phyloP scores from a whole-genome alignment of 1,140 invertebrate genomes.

The Tachypleus tridentatus region DNA sequence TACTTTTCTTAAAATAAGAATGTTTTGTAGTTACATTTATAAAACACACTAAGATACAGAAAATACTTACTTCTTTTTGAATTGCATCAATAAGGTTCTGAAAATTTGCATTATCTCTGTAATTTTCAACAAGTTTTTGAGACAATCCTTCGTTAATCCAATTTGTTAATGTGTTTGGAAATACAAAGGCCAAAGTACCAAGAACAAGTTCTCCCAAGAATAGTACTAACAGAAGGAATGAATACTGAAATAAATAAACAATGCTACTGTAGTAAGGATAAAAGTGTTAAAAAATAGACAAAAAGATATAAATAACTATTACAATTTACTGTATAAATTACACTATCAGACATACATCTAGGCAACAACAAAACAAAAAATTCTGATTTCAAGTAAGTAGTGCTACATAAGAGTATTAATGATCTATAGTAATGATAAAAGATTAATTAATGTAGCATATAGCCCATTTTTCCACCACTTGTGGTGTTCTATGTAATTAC shows the following conservation, averaged over 20 bases:
- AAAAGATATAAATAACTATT: too few species aligned
- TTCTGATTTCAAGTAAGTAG: too few species aligned
- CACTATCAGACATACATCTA: too few species aligned
- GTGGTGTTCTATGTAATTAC: too few species aligned
- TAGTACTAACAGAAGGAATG: constrained; percentile 70
- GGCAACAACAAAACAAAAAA: too few species aligned
- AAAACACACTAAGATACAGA: neutral
- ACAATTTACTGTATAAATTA: too few species aligned
- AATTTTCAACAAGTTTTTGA: constrained; percentile 80
- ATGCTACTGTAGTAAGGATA: too few species aligned
- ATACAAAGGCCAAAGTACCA: constrained; percentile 81
- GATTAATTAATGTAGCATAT: too few species aligned
- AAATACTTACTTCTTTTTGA: constrained; percentile 62
- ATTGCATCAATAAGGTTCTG: constrained; percentile 89
- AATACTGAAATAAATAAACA: constrained; percentile 55
- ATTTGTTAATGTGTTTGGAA: constrained; percentile 72
- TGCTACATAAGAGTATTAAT: too few species aligned
- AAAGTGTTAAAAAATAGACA: too few species aligned
- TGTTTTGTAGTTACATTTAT: neutral
- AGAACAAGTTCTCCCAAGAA: constrained; percentile 81
- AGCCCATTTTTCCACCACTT: too few species aligned
- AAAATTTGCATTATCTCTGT: constrained; percentile 78
- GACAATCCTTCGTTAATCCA: constrained; percentile 62
- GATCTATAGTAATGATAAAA: too few species aligned
- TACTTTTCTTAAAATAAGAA: neutral